Percentiles rank a stretch among this genome's conserved stretches.
Conservation (phyloP, 2,797 vertebrate species). For the Choloepus didactylus region DNA sequence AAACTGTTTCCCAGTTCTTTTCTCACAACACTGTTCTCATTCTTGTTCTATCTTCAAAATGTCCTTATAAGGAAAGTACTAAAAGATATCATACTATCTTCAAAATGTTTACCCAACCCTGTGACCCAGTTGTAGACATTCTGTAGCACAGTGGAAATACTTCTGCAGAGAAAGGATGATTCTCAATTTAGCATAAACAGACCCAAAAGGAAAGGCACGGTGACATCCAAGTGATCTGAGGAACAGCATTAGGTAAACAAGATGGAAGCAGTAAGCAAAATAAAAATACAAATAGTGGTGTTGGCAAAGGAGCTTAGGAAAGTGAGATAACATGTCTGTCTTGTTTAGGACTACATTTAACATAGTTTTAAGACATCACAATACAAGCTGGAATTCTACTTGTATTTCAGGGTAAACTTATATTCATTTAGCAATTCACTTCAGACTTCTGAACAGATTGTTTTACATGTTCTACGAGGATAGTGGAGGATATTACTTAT, state of each 20-base stretch:
- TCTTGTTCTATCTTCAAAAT: neutral
- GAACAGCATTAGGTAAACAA: neutral
- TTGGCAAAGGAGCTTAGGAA: neutral
- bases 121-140: neutral
- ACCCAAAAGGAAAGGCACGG: neutral
- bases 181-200: neutral
- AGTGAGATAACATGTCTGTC: constrained; percentile 55
- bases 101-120: neutral
- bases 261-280: neutral
- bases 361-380: neutral
- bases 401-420: neutral
- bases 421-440: neutral
- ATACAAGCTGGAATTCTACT: neutral
- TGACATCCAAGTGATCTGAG: neutral
- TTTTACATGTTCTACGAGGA: neutral
- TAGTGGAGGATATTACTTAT: neutral
- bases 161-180: neutral
- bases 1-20: neutral
- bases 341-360: neutral
- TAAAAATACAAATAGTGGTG: neutral
- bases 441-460: neutral
- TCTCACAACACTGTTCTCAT: neutral
- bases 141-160: neutral
- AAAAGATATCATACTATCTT: neutral
- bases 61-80: neutral